These are phyloP conservation scores for Hestina assimilis DNA, from an alignment of 1,140 invertebrate genomes.

Conservation along the genomic window DNA sequence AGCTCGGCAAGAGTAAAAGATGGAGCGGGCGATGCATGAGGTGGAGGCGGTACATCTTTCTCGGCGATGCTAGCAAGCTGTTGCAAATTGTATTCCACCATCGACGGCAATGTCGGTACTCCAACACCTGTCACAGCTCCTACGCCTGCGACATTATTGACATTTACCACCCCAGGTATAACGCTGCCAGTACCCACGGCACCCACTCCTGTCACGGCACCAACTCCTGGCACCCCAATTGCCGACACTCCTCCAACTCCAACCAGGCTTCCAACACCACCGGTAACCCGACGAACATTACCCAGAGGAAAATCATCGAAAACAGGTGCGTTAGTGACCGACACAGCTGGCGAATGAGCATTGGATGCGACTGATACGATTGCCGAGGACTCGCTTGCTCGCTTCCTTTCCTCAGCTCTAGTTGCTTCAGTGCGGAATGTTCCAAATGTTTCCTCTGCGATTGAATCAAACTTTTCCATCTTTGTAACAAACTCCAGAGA, in stretches of 20 bases:
- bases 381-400: conserved; percentile 83
- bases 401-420: conserved; percentile 74
- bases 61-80: conserved; percentile 89
- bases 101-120: conserved; percentile 80
- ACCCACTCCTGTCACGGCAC: conserved; percentile 47
- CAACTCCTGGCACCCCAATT: conserved; percentile 55
- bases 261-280: conserved; percentile 53
- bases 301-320: conserved; percentile 67
- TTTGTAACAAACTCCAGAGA: conserved; percentile 91
- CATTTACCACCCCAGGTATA: conserved; percentile 56
- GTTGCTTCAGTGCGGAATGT: conserved; percentile 83
- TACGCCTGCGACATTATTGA: conserved; percentile 58
- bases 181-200: conserved; percentile 45
- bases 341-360: conserved; percentile 68
- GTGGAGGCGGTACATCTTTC: conserved; percentile 75
- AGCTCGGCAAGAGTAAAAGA: conserved; percentile 86
- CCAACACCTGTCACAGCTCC: conserved; percentile 57
- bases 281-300: conserved; percentile 61
- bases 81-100: conserved; percentile 90
- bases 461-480: conserved; percentile 86
- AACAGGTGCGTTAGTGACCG: conserved; percentile 66
- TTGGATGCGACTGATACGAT: conserved; percentile 76
- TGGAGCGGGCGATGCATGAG: conserved; percentile 83
- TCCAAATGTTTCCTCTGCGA: conserved; percentile 84
- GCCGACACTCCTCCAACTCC: conserved; percentile 52